A percentile compares a stretch with the other conserved stretches of the same genome.
These are phyloP conservation scores for Drosophila orena DNA, from an alignment of 1,140 invertebrate genomes.

Conservation along the genomic window DNA sequence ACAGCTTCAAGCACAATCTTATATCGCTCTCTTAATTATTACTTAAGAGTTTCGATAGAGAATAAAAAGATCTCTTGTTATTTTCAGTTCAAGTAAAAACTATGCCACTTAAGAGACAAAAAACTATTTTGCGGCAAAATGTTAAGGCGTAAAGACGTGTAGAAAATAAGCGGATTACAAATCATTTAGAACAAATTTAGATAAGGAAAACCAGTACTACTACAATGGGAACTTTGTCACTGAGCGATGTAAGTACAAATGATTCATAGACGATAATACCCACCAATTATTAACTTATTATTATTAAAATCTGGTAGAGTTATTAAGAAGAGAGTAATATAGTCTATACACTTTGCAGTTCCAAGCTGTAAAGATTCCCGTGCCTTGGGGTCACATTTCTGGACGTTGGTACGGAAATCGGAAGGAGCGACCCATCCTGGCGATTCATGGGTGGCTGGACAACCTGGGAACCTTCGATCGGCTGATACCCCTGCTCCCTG, in stretches of 20 bases:
- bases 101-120: neutral
- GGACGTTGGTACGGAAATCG: conserved; percentile 89
- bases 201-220: neutral
- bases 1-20: neutral
- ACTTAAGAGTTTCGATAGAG: neutral
- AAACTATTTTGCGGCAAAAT: neutral
- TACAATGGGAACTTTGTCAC: conserved; percentile 57
- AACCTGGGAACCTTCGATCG: conserved; percentile 90
- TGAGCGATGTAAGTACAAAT: conserved; percentile 54
- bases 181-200: no score
- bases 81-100: neutral
- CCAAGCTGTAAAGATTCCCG: conserved; percentile 87
- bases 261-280: no score
- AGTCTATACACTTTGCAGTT: conserved; percentile 38
- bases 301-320: neutral
- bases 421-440: conserved; percentile 87
- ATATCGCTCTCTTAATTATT: neutral
- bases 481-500: conserved; percentile 87
- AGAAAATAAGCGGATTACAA: neutral
- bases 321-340: neutral
- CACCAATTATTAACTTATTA: neutral
- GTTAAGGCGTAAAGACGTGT: neutral
- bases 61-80: neutral
- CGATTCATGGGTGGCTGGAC: conserved; percentile 91
- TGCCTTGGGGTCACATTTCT: conserved; percentile 88